These are phyloP conservation scores for Emydura subglobosa DNA, from an alignment of 2,113 vertebrate genomes.

Conservation along the genomic window DNA sequence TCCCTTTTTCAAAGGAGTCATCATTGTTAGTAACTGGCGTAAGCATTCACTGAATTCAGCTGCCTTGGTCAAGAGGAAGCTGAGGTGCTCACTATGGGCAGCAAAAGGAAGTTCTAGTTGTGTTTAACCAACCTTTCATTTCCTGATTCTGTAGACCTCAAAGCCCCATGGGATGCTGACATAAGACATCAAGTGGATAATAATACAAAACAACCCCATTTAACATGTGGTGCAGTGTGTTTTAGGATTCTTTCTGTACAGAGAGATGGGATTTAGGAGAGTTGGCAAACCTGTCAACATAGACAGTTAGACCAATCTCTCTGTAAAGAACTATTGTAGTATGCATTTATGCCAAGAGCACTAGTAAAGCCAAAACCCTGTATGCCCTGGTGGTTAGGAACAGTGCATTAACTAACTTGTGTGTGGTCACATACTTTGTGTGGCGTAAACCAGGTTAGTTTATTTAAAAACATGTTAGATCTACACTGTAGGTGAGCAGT, in stretches of 20 bases:
- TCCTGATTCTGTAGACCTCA: neutral
- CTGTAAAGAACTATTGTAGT: neutral
- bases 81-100: neutral
- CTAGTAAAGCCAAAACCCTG: neutral
- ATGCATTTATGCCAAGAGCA: neutral
- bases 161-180: rapidly evolving
- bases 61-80: neutral
- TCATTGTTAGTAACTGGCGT: rapidly evolving
- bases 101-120: neutral
- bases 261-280: neutral
- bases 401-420: neutral
- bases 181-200: neutral
- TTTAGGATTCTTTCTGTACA: neutral
- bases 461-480: neutral
- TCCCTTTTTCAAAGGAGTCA: neutral
- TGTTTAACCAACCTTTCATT: neutral
- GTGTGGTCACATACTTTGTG: neutral
- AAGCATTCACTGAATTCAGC: neutral
- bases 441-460: neutral
- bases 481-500: neutral
- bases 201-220: neutral
- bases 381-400: neutral
- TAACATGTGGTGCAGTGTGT: neutral
- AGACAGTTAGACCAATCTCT: neutral
- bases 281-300: neutral